These are phyloP conservation scores for Strigamia crassipes DNA, from an alignment of 2,888 invertebrate species.

Conservation along the genomic window DNA sequence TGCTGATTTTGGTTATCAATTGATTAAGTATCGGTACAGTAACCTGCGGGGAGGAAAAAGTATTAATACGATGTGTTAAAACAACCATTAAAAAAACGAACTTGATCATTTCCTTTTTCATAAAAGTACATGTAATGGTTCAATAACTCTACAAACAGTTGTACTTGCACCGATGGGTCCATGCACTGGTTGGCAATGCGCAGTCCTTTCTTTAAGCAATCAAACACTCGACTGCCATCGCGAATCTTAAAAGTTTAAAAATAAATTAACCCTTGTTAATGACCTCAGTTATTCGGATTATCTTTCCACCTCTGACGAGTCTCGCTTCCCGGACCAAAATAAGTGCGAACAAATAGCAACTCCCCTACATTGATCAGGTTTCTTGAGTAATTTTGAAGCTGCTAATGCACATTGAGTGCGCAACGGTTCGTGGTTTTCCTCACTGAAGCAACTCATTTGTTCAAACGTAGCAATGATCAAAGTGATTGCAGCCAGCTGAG, in stretches of 20 bases:
- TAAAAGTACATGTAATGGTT: conserved; percentile 92
- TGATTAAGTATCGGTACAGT: conserved; percentile 69
- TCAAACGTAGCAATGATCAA: conserved; percentile 94
- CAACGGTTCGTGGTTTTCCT: conserved; percentile 95
- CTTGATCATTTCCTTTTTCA: conserved; percentile 80
- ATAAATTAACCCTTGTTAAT: neutral
- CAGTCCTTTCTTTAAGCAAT: conserved; percentile 93
- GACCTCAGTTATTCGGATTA: neutral
- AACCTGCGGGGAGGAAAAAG: conserved; percentile 62
- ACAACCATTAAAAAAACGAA: conserved; percentile 54
- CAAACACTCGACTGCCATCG: conserved; percentile 87
- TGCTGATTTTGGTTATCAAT: conserved; percentile 87
- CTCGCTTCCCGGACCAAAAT: conserved; percentile 84
- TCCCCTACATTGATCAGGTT: conserved; percentile 96
- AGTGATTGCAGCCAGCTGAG: conserved; percentile 93
- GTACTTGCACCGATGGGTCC: conserved; percentile 95
- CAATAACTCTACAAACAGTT: conserved; percentile 90
- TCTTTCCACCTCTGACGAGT: conserved; percentile 54
- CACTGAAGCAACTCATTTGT: conserved; percentile 90
- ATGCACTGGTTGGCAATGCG: conserved; percentile 96
- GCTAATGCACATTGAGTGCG: conserved; percentile 94
- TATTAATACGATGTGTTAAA: neutral
- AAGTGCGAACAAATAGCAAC: conserved; percentile 92
- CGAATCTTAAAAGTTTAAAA: conserved; percentile 68
- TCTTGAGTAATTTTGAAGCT: conserved; percentile 93